Evolutionary conservation across 2,113 vertebrate genomes (phyloP).

Genomic region (Onychorhynchus coronatus): DNA sequence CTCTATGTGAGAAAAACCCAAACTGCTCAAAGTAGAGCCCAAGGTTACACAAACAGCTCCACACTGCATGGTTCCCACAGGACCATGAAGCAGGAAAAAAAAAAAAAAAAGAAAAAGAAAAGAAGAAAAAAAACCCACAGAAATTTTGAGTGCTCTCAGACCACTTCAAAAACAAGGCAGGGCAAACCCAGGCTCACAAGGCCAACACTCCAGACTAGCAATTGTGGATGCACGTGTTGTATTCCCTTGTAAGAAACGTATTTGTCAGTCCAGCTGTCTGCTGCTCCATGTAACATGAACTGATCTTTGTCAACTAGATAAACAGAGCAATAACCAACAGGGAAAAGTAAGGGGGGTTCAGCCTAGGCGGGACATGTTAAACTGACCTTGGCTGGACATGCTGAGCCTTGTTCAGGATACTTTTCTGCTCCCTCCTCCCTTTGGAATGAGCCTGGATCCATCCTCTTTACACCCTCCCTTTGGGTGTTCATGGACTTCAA

Average conservation of each 20-base stretch:
- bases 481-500: background rate
- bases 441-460: background rate
- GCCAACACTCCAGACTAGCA: background rate
- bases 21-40: background rate
- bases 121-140: too few species aligned
- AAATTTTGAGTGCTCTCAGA: background rate
- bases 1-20: background rate
- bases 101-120: background rate
- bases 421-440: background rate
- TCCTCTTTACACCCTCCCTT: background rate
- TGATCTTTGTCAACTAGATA: background rate
- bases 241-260: background rate
- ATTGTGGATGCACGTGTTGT: background rate
- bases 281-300: background rate
- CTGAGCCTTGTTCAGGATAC: background rate
- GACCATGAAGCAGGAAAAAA: background rate
- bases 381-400: background rate
- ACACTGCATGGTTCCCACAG: background rate
- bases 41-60: constrained; percentile 30
- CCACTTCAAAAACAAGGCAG: background rate
- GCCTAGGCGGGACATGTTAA: background rate
- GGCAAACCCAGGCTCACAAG: background rate
- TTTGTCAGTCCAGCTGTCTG: background rate
- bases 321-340: background rate
- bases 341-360: background rate